Conservation (phyloP, 1,140 invertebrate genomes). For the Drosophila mayri region DNA sequence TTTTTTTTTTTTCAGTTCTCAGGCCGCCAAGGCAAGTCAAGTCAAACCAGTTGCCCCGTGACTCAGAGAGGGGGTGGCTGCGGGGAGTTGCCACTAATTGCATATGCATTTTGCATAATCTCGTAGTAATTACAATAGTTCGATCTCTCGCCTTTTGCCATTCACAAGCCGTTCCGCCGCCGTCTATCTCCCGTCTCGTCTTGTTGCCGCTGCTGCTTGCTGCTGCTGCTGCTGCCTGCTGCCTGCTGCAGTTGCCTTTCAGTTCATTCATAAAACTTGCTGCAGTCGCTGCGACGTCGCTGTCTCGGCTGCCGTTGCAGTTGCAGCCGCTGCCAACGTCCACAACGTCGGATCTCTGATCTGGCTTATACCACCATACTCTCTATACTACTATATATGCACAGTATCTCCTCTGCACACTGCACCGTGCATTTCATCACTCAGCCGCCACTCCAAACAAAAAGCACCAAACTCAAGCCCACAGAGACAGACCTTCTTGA, state of each 20-base stretch:
- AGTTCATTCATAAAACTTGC: conserved; percentile 62
- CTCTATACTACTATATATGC: conserved; percentile 3
- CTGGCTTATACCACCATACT: conserved; percentile 42
- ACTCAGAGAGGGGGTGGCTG: conserved; percentile 46
- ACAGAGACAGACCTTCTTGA: background rate
- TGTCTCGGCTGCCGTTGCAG: background rate
- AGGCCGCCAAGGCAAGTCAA: conserved; percentile 60
- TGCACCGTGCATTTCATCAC: conserved; percentile 69
- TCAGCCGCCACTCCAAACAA: conserved; percentile 42
- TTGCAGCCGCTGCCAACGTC: conserved; percentile 13
- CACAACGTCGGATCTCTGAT: conserved; percentile 22
- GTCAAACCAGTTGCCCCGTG: conserved; percentile 79
- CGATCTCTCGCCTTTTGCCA: conserved; percentile 67
- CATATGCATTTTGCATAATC: conserved; percentile 83
- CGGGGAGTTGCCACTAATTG: conserved; percentile 69
- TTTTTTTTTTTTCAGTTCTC: conserved; percentile 41
- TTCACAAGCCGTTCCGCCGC: conserved; percentile 50
- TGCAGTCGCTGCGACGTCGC: conserved; percentile 13
- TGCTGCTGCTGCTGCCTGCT: conserved; percentile 20
- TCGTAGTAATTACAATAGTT: conserved; percentile 82
- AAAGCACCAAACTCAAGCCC: conserved; percentile 15
- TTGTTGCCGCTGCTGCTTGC: background rate
- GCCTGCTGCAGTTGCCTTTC: conserved; percentile 40
- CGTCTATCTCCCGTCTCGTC: conserved; percentile 19
- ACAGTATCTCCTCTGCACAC: conserved; percentile 5